Evolutionary conservation across 2,113 vertebrate genomes (phyloP).

Genomic region (Cephalopholis sonnerati): DNA sequence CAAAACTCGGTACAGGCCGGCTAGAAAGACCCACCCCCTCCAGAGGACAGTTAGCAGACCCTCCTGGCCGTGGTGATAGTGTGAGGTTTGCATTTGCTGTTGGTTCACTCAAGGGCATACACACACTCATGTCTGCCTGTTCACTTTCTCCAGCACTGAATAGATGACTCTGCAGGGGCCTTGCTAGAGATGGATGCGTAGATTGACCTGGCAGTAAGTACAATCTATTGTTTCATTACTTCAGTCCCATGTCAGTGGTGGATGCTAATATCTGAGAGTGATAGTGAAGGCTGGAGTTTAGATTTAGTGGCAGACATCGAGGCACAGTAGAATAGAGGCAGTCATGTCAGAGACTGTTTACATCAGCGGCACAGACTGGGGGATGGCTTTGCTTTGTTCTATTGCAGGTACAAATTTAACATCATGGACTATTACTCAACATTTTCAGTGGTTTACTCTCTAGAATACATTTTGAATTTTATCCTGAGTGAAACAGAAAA

Average conservation of each 20-base stretch:
- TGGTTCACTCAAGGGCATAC: slow-evolving; percentile 56
- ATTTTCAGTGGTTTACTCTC: slow-evolving; percentile 17
- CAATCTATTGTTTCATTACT: slow-evolving; percentile 77
- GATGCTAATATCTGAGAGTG: slow-evolving; percentile 68
- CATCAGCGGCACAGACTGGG: slow-evolving; percentile 13
- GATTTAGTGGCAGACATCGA: slow-evolving; percentile 56
- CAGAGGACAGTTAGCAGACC: slow-evolving; percentile 66
- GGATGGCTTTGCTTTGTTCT: not conserved
- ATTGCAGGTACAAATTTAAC: slow-evolving; percentile 25
- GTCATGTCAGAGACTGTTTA: slow-evolving; percentile 58
- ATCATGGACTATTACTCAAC: slow-evolving; percentile 15
- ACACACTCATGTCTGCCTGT: slow-evolving; percentile 19
- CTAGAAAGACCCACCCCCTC: slow-evolving; percentile 72
- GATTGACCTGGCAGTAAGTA: slow-evolving; percentile 79
- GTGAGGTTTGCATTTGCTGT: slow-evolving; percentile 58
- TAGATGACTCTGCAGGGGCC: slow-evolving; percentile 66
- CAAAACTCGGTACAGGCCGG: slow-evolving; percentile 69
- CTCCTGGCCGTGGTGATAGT: slow-evolving; percentile 57
- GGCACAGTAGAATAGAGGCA: slow-evolving; percentile 28
- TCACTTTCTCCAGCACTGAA: slow-evolving; percentile 59
- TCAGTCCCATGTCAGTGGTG: slow-evolving; percentile 47
- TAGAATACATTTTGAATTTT: slow-evolving; percentile 16
- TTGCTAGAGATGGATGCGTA: slow-evolving; percentile 74
- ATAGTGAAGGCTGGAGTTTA: slow-evolving; percentile 58
- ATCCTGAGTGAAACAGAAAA: slow-evolving; percentile 14